Base-by-base conservation (phyloP, 1,140 invertebrate species). In the Armadillidium nasatum region DNA sequence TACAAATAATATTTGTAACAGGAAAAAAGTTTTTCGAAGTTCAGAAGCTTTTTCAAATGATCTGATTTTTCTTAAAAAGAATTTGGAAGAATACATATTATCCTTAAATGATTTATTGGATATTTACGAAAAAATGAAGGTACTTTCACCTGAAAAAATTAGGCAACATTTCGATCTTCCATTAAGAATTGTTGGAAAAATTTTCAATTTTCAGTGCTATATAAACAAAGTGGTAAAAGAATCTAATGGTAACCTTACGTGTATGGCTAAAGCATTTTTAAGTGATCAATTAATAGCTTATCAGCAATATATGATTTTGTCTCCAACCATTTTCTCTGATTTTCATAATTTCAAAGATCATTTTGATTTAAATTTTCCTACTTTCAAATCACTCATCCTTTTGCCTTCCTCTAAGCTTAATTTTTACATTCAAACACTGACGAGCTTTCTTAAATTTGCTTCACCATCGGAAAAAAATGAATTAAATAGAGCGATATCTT, bases 251-350 rank as follows among this genome's bases (percentile, higher is more conserved):
- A 19, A 60, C 50, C 19, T 60, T 15, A 60, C 19, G 3, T 1
- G 0, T 15, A 60, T 60, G 19, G 50, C 50, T 60, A 60, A 60
- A 7, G 19, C 19, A 60, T 60, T 60, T 60, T 19, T 60, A 13
- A 60, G 50, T 60, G 50, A 60, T 60, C 50, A 60, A 60, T 60
- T 60, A 15, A 60, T 60, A 60, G 50, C 19, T 60, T 60, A 60
- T 60, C 50, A 60, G 7, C 50, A 60, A 60, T 60, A 60, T 19
- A 60, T 60, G 50, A 60, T 60, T 2, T 15, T 60, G 19, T 60
- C 50, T 7, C 50, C 50, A 19, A 60, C 11, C 19, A 60, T 60
- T 60, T 60, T 15, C 19, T 13, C 50, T 15, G 50, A 60, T 60
- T 60, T 60, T 60, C 50, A 19, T 19, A 13, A 60, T 15, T 60